Percentiles rank a stretch among this genome's conserved stretches.
These are phyloP conservation scores for Eilema sororculum DNA, from an alignment of 2,888 invertebrate genomes.

Conservation along the genomic window DNA sequence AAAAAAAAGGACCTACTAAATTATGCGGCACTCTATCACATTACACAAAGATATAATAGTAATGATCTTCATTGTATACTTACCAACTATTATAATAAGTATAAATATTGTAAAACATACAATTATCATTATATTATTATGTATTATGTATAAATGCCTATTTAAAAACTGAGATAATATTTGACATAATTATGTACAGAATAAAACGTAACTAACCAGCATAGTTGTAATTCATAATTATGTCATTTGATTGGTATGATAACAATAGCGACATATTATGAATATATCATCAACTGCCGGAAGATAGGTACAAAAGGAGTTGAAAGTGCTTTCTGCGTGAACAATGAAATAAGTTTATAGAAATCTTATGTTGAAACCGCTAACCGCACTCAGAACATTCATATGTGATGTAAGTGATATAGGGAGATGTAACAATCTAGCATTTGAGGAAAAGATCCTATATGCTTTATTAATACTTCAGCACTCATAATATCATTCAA, in stretches of 20 bases:
- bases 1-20: too few species aligned
- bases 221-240: not conserved
- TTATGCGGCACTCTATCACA: too few species aligned
- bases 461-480: not conserved
- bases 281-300: conserved; percentile 55
- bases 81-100: too few species aligned
- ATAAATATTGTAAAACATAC: too few species aligned
- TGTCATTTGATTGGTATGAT: not conserved
- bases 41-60: too few species aligned
- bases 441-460: not conserved
- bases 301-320: conserved; percentile 53
- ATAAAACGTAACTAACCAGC: not conserved
- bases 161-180: not conserved
- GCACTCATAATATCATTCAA: too few species aligned
- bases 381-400: conserved; percentile 61
- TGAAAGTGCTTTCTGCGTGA: conserved; percentile 60
- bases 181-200: not conserved
- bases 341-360: conserved; percentile 68
- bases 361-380: conserved; percentile 60
- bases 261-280: not conserved
- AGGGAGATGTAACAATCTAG: too few species aligned
- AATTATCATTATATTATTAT: too few species aligned
- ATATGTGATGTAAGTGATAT: conserved; percentile 39
- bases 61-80: too few species aligned
- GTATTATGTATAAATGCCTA: too few species aligned